phyloP scores from a whole-genome alignment of 2,113 vertebrate species.

The Loxodonta africana region DNA sequence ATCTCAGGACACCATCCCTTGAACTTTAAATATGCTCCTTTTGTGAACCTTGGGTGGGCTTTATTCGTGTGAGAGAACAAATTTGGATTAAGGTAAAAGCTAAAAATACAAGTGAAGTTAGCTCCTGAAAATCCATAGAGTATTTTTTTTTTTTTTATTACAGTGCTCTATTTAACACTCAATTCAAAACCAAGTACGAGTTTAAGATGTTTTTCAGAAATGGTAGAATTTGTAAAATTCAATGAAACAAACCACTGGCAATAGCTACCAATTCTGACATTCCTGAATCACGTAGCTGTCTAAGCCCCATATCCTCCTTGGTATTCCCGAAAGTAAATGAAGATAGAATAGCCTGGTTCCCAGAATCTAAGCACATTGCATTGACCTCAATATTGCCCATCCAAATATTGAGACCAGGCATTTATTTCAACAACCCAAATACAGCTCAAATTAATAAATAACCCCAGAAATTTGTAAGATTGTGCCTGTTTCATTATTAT shows the following conservation, averaged over 20 bases:
- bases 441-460: background rate
- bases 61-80: background rate
- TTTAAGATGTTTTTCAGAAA: background rate
- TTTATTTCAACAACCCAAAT: background rate
- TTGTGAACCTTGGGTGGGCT: background rate
- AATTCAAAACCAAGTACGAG: background rate
- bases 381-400: background rate
- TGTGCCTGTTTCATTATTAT: background rate
- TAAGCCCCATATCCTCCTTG: background rate
- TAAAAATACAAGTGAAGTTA: background rate
- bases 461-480: background rate
- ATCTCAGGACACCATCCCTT: too few relatives aligned
- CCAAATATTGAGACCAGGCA: background rate
- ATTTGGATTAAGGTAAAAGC: background rate
- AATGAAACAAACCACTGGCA: background rate
- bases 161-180: background rate
- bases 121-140: background rate
- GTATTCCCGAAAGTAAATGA: background rate
- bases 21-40: background rate
- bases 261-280: background rate
- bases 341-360: background rate
- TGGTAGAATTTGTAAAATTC: background rate
- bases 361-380: background rate
- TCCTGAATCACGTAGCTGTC: background rate
- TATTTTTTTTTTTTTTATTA: background rate